Percentiles rank a stretch among this genome's conserved stretches.
phyloP scores from a whole-genome alignment of 1,140 invertebrate species.

The Zaprionus ornatus region DNA sequence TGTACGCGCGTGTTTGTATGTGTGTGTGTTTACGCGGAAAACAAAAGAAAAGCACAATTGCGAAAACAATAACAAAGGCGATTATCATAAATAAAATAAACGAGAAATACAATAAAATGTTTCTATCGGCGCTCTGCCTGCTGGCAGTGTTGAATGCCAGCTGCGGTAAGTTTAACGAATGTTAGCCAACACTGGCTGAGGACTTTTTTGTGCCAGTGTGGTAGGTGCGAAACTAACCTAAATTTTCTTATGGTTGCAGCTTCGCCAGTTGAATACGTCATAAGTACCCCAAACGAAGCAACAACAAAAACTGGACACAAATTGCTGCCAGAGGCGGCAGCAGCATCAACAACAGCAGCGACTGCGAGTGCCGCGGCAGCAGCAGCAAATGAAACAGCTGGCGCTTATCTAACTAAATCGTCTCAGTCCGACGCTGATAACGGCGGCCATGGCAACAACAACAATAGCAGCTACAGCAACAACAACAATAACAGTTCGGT shows the following conservation, averaged over 20 bases:
- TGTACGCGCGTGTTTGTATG: conserved; percentile 20
- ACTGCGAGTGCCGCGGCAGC: conserved; percentile 10
- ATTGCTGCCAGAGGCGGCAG: conserved; percentile 27
- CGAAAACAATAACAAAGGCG: conserved; percentile 63
- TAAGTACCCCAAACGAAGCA: conserved; percentile 55
- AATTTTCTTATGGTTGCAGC: conserved; percentile 42
- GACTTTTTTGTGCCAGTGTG: neutral
- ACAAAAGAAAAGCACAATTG: conserved; percentile 69
- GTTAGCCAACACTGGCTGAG: conserved; percentile 18
- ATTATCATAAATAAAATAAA: conserved; percentile 36
- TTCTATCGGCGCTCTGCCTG: conserved; percentile 46
- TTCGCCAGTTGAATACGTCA: conserved; percentile 59
- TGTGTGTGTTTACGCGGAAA: conserved; percentile 59
- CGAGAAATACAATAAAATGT: conserved; percentile 47
- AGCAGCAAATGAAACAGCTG: conserved; percentile 65
- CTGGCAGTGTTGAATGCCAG: conserved; percentile 50
- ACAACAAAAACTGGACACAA: conserved; percentile 30
- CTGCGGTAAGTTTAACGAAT: conserved; percentile 50
- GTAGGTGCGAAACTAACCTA: conserved; percentile 68
- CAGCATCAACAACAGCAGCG: conserved; percentile 6
- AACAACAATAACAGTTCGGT: conserved; percentile 18
- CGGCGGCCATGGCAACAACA: conserved; percentile 66
- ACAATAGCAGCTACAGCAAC: conserved; percentile 23
- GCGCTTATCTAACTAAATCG: conserved; percentile 71
- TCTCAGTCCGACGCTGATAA: conserved; percentile 62